phyloP scores from a whole-genome alignment of 2,888 invertebrate species.

The Phymatocera aterrima region DNA sequence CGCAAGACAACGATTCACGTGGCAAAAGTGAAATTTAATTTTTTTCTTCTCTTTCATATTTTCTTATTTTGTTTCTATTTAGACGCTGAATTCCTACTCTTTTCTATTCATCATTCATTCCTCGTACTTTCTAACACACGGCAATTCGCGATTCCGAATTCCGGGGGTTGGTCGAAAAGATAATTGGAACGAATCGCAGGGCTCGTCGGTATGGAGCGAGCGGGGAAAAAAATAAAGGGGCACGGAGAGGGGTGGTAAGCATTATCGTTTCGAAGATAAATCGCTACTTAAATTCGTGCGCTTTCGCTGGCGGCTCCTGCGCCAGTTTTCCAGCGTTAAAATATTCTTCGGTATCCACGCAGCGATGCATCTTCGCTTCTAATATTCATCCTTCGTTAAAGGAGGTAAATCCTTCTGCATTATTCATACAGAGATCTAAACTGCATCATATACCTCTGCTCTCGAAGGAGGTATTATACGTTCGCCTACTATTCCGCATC shows the following conservation, averaged over 20 bases:
- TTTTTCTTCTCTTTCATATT: neutral
- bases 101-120: too few species aligned
- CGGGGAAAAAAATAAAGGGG: neutral
- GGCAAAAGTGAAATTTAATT: neutral
- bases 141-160: neutral
- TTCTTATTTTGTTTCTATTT: too few species aligned
- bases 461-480: neutral
- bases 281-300: conserved; percentile 8
- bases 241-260: neutral
- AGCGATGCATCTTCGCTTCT: conserved; percentile 1
- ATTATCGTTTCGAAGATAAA: conserved; percentile 12
- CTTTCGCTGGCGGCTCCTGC: neutral
- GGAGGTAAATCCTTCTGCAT: conserved; percentile 11
- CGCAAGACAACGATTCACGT: neutral
- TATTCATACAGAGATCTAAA: conserved; percentile 7
- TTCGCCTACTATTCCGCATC: neutral
- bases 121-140: neutral
- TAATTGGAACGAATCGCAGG: conserved; percentile 19
- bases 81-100: too few species aligned
- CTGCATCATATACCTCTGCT: conserved; percentile 4
- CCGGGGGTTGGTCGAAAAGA: neutral
- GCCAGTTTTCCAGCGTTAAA: neutral
- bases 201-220: neutral
- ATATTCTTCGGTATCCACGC: neutral
- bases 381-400: conserved; percentile 22